A percentile compares a stretch with the other conserved stretches of the same genome.
Evolutionary conservation across 2,113 vertebrate genomes (phyloP).

Genomic region (Cavia aperea): DNA sequence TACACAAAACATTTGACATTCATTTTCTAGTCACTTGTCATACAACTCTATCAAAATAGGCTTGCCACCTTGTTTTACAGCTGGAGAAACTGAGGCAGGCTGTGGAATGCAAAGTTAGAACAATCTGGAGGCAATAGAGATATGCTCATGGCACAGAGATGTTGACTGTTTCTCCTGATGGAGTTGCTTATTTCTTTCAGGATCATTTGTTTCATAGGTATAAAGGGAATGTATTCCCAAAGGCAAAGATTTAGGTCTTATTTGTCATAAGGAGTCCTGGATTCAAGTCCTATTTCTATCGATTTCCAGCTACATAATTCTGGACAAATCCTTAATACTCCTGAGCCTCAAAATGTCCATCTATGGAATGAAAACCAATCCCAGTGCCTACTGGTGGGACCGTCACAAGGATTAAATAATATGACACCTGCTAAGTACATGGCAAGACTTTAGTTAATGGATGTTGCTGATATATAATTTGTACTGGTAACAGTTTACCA

Average conservation of each 20-base stretch:
- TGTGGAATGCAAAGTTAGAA: background rate
- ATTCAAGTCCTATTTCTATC: background rate
- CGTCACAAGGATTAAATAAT: background rate
- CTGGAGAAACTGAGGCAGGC: background rate
- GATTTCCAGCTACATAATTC: background rate
- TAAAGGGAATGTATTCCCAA: background rate
- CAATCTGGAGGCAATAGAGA: background rate
- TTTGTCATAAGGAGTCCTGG: background rate
- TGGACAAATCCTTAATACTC: background rate
- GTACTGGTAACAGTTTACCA: background rate
- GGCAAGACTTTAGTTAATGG: background rate
- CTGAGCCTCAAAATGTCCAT: background rate
- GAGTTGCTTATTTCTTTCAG: background rate
- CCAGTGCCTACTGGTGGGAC: background rate
- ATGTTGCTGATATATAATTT: background rate
- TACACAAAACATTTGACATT: background rate
- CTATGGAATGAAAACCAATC: background rate
- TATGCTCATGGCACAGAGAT: too few species aligned
- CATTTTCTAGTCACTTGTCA: background rate
- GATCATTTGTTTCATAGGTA: fast-evolving
- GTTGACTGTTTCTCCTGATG: fast-evolving
- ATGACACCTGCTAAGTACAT: background rate
- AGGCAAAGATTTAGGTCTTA: background rate
- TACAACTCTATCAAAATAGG: background rate
- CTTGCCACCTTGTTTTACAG: background rate